Evolutionary conservation across 1,140 invertebrate species (phyloP).

Genomic region (Drosophila pandora): DNA sequence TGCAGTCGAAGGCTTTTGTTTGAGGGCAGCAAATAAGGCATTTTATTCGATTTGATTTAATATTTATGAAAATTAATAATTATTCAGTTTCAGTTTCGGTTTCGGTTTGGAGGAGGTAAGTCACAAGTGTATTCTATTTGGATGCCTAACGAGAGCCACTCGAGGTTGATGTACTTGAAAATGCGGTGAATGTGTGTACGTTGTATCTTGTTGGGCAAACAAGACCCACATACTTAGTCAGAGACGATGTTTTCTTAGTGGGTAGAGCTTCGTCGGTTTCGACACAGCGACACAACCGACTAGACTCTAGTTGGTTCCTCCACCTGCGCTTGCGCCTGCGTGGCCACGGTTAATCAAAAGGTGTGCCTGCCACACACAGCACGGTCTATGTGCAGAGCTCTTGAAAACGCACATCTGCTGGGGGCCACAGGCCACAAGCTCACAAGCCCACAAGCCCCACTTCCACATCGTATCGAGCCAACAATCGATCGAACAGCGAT

Average conservation of each 20-base stretch:
- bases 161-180: constrained; percentile 58
- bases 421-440: background rate
- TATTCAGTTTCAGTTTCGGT: constrained; percentile 27
- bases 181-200: constrained; percentile 25
- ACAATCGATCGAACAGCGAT: constrained; percentile 16
- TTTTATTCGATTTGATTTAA: constrained; percentile 53
- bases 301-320: constrained; percentile 20
- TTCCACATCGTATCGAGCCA: constrained; percentile 13
- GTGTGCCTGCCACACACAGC: constrained; percentile 30
- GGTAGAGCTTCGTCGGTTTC: constrained; percentile 26
- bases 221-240: constrained; percentile 54
- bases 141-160: constrained; percentile 57
- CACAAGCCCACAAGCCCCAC: constrained; percentile 3
- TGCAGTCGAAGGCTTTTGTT: constrained; percentile 62
- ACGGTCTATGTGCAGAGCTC: constrained; percentile 26
- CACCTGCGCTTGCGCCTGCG: constrained; percentile 5
- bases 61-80: constrained; percentile 57
- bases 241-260: constrained; percentile 47
- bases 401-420: constrained; percentile 41
- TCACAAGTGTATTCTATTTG: constrained; percentile 54
- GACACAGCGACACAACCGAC: constrained; percentile 14
- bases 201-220: constrained; percentile 30
- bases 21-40: constrained; percentile 54
- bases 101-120: background rate
- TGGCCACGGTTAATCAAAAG: constrained; percentile 30